phyloP scores from a whole-genome alignment of 2,797 vertebrate genomes.

The Hirundo rustica region DNA sequence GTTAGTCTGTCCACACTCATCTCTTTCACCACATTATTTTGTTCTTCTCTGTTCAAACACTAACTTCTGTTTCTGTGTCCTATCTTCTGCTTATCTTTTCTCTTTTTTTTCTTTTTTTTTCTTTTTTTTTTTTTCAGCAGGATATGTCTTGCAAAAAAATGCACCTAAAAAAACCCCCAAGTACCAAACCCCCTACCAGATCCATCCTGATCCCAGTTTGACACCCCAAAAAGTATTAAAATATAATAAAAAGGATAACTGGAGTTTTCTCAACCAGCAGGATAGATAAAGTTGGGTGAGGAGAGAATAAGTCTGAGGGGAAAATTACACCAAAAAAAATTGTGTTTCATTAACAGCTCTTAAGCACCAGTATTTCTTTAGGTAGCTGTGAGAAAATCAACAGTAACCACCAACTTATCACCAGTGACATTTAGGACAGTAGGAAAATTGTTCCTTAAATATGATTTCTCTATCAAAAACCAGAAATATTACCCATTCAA shows the following conservation, averaged over 20 bases:
- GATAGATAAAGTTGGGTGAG: background rate
- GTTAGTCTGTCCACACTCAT: background rate
- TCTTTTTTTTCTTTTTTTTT: background rate
- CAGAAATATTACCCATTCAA: background rate
- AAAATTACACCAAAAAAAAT: background rate
- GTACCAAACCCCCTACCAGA: background rate
- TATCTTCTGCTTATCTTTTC: background rate
- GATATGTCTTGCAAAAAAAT: background rate
- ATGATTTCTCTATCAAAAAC: background rate
- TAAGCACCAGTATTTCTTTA: background rate
- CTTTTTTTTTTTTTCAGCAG: background rate
- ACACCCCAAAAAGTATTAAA: background rate
- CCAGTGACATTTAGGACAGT: background rate
- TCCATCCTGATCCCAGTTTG: background rate
- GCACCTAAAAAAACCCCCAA: fast-evolving
- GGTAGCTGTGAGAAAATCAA: background rate
- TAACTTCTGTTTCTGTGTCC: background rate
- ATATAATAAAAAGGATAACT: background rate
- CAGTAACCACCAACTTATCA: background rate
- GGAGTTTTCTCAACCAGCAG: background rate
- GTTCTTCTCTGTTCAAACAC: background rate
- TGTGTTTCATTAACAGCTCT: background rate
- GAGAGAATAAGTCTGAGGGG: background rate
- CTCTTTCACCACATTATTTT: background rate
- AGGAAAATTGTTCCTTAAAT: background rate